Conservation (phyloP, 1,140 invertebrate genomes). For the Nymphalis io region DNA sequence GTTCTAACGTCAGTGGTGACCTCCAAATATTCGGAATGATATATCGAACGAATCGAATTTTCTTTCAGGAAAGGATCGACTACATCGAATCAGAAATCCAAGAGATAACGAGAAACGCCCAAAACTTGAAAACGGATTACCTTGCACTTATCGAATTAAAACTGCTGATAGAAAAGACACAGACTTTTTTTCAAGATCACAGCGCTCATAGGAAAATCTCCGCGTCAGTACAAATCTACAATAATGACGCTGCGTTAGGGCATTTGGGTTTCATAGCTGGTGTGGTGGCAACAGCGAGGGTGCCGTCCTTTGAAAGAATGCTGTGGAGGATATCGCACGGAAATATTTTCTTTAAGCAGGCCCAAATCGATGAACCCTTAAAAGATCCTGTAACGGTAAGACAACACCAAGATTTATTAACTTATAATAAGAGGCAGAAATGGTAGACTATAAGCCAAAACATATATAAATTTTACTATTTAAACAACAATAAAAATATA, state of each 20-base stretch:
- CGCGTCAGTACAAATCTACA: slow-evolving; percentile 87
- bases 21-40: too few species aligned
- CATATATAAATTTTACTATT: too few species aligned
- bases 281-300: slow-evolving; percentile 84
- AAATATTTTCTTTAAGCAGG: slow-evolving; percentile 91
- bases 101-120: slow-evolving; percentile 94
- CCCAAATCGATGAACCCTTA: slow-evolving; percentile 88
- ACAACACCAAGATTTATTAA: not conserved
- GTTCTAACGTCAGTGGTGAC: too few species aligned
- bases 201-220: slow-evolving; percentile 80
- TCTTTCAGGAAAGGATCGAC: slow-evolving; percentile 89
- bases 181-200: slow-evolving; percentile 93
- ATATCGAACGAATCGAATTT: not conserved
- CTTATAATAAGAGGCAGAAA: too few species aligned
- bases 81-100: slow-evolving; percentile 93
- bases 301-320: slow-evolving; percentile 91
- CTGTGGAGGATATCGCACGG: slow-evolving; percentile 93
- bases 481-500: too few species aligned
- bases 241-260: slow-evolving; percentile 87
- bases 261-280: slow-evolving; percentile 84
- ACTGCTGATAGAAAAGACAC: slow-evolving; percentile 93
- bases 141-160: slow-evolving; percentile 94
- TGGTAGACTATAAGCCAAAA: too few species aligned
- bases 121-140: slow-evolving; percentile 94
- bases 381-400: slow-evolving; percentile 93